Evolutionary conservation across 2,797 vertebrate species (phyloP).

Genomic region (Takifugu ocellatus): DNA sequence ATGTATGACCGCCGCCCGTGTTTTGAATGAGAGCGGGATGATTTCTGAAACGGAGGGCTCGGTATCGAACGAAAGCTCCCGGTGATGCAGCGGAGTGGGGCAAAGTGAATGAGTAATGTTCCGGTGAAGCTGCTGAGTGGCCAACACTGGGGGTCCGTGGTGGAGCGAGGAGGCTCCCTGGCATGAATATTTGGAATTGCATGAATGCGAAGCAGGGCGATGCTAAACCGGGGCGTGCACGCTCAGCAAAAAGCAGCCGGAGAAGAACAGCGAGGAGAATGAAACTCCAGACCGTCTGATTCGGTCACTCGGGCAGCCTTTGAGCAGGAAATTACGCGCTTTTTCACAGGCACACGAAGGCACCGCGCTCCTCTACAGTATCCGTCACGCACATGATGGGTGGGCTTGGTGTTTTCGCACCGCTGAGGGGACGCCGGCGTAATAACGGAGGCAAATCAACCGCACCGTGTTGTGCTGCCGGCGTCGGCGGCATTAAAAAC

Average conservation of each 20-base stretch:
- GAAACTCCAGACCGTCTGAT: conserved; percentile 29
- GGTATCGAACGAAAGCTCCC: conserved; percentile 34
- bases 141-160: conserved; percentile 37
- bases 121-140: conserved; percentile 58
- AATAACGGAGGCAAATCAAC: conserved; percentile 5
- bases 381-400: no score
- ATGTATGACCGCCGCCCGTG: conserved; percentile 53
- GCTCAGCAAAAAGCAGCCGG: conserved; percentile 45
- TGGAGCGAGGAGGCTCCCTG: conserved; percentile 28
- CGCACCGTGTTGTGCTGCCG: conserved; percentile 31
- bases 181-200: conserved; percentile 41
- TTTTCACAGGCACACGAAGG: conserved; percentile 1
- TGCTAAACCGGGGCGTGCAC: conserved; percentile 31
- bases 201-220: conserved; percentile 52
- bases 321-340: background rate
- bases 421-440: no score
- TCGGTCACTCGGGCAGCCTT: conserved; percentile 10
- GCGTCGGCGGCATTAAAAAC: no score
- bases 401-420: no score
- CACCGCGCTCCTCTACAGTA: no score
- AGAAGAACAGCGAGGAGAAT: conserved; percentile 44
- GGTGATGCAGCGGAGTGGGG: conserved; percentile 32
- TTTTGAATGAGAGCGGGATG: conserved; percentile 60
- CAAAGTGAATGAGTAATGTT: conserved; percentile 56
- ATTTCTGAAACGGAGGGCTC: conserved; percentile 51